Conservation (phyloP, 2,797 vertebrate species). For the Pseudochromis fuscus region DNA sequence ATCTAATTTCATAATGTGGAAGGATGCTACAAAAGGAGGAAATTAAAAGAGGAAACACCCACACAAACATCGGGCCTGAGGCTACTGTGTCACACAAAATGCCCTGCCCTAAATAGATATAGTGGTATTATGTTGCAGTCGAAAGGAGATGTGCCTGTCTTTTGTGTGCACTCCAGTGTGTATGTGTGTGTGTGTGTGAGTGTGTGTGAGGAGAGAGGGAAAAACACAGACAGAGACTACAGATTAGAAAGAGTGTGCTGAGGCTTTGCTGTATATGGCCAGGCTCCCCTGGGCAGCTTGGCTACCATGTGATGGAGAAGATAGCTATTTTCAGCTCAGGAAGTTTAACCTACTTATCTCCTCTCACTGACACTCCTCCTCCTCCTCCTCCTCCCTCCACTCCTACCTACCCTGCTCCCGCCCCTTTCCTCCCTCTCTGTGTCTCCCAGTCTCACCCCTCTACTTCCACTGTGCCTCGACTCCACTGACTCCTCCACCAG, state of each 20-base stretch:
- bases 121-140: slow-evolving; percentile 32
- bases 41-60: slow-evolving; percentile 30
- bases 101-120: slow-evolving; percentile 44
- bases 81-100: slow-evolving; percentile 43
- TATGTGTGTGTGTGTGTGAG: slow-evolving; percentile 20
- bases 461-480: slow-evolving; percentile 15
- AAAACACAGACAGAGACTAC: slow-evolving; percentile 28
- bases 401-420: slow-evolving; percentile 45
- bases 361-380: slow-evolving; percentile 66
- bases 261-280: slow-evolving; percentile 69
- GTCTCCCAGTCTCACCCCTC: slow-evolving; percentile 16
- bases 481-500: slow-evolving; percentile 12
- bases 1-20: slow-evolving; percentile 41
- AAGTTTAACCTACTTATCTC: slow-evolving; percentile 87
- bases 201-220: slow-evolving; percentile 12
- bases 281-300: slow-evolving; percentile 77
- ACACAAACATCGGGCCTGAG: slow-evolving; percentile 21
- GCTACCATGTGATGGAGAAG: slow-evolving; percentile 80
- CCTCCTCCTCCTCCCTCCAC: slow-evolving; percentile 61
- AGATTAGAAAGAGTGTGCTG: slow-evolving; percentile 73
- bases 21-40: slow-evolving; percentile 23
- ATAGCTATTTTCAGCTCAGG: slow-evolving; percentile 84
- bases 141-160: slow-evolving; percentile 1
- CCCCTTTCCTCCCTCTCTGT: slow-evolving; percentile 6
- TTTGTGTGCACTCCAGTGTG: too few species aligned